Base-by-base conservation (phyloP, 2,113 vertebrate genomes). In the Corythornis madagascariensis region DNA sequence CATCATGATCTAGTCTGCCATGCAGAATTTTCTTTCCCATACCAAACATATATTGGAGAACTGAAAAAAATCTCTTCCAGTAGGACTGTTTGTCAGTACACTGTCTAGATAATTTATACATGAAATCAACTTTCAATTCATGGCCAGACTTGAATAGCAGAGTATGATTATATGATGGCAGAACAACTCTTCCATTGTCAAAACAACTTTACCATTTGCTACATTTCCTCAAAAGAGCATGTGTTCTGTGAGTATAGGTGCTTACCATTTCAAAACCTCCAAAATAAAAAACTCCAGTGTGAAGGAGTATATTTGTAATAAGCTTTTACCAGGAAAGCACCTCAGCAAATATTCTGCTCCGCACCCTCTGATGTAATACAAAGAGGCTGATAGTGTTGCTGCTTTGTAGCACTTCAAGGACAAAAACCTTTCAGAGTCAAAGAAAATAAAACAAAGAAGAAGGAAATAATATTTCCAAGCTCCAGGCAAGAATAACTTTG, bases 301-400 rank as follows among this genome's bases (percentile, higher is more conserved):
- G 57, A 91, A 81, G 61, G 86, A 60, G 12, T 53, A 74, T 29
- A 15, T 83, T 74, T 91, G 59, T 73, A 92, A 89, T 70, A 83
- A 79, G 72, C 50, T 73, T 93, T 4, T 56, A 90, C 69, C 69
- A 1, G 5, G 26, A 90, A 90, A 91, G 89, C 71, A 91, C 33
- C 38, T 89, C 79, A 79, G 85, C 91, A 90, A 87, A 89, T 87
- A 87, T 50, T 87, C 71, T 67, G 56, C 42, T 86, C 72, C 81
- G 70, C 35, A 1, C 73, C 67, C 53, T 96, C 83, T 82, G 45
- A 82, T 45, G 65, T 75, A 91, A 64, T 20, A 78, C 43, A 75
- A n/a, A 61, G 25, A 81, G 60, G 53, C 21, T 93, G 83, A 80
- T 78, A 88, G 31, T 52, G 48, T 48, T 72, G 86, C 29, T 91